Evolutionary conservation across 2,888 invertebrate genomes (phyloP), one percentile per base, ranked within the genome.

Genomic region (Apantesis nais): DNA sequence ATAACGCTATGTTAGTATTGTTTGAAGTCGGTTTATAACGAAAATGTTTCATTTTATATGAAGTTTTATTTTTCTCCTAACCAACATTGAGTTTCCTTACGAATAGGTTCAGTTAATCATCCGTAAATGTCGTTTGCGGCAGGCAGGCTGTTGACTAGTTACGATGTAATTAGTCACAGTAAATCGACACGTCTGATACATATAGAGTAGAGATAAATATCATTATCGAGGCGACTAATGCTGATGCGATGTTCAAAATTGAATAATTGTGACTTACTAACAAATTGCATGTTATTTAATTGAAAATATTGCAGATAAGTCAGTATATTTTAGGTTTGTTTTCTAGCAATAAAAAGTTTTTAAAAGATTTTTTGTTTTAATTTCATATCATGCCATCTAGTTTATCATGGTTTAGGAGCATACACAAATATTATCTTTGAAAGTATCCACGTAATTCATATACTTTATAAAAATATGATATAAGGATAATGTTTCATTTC

Each of bases 141-240:
- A 14, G 31, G 34, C 34, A 31, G 44, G 64, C 22, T 64, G 16
- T 48, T 19, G 22, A 22, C 48, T 52, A n/a, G 7, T 48, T 31
- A 34, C 34, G 31, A 69, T 52, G 75, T 79, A 78, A 79, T 76
- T 65, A 72, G 65, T 71, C 74, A 66, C 48, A 62, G 66, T 68
- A 78, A 34, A 81, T 79, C 74, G 69, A 76, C 67, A 71, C 65
- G 72, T 64, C 69, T 44, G 68, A 65, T 65, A 67, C 73, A 74
- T 67, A 66, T 70, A 67, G 67, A 34, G 39, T 65, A 65, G 64
- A 67, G 39, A 66, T 68, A 25, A 39, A 34, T 5, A n/a, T n/a
- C n/a, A n/a, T n/a, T n/a, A n/a, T n/a, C n/a, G n/a, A n/a, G 68
- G 34, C 37, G 67, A 71, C 64, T 66, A 62, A 67, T n/a, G n/a